A percentile compares a stretch with the other conserved stretches of the same genome.
phyloP scores from a whole-genome alignment of 2,888 invertebrate genomes.

The Tiliacea citrago region DNA sequence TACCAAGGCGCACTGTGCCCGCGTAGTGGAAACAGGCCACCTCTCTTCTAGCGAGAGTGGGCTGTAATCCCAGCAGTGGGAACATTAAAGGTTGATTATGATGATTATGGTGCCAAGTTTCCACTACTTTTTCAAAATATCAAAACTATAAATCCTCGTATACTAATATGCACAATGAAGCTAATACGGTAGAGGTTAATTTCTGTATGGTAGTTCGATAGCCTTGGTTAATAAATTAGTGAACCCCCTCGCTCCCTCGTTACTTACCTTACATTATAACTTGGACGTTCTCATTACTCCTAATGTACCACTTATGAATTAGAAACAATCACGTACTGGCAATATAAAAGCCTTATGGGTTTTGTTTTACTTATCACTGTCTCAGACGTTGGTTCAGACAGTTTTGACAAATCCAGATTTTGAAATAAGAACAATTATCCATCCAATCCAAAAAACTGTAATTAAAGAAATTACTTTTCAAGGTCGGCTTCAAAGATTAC shows the following conservation, averaged over 20 bases:
- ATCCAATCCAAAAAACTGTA: too few species aligned
- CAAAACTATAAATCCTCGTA: conserved; percentile 70
- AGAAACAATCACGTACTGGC: conserved; percentile 63
- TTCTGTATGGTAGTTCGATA: conserved; percentile 86
- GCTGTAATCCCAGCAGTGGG: too few species aligned
- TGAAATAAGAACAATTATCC: neutral
- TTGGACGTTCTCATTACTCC: conserved; percentile 77
- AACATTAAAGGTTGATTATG: too few species aligned
- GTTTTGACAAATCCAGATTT: neutral
- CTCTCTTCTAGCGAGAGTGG: too few species aligned
- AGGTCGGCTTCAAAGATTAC: too few species aligned
- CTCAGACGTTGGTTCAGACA: neutral
- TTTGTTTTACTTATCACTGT: too few species aligned
- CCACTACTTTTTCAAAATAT: conserved; percentile 66
- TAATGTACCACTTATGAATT: conserved; percentile 71
- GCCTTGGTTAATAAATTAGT: conserved; percentile 89
- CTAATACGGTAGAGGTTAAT: conserved; percentile 88
- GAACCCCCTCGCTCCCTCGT: conserved; percentile 78
- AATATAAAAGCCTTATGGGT: conserved; percentile 29
- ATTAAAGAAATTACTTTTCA: too few species aligned
- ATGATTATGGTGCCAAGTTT: neutral
- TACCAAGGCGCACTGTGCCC: too few species aligned
- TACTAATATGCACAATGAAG: conserved; percentile 82
- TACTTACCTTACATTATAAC: conserved; percentile 78
- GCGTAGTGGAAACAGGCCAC: too few species aligned